phyloP scores from a whole-genome alignment of 2,888 invertebrate genomes.

The Seladonia tumulorum region DNA sequence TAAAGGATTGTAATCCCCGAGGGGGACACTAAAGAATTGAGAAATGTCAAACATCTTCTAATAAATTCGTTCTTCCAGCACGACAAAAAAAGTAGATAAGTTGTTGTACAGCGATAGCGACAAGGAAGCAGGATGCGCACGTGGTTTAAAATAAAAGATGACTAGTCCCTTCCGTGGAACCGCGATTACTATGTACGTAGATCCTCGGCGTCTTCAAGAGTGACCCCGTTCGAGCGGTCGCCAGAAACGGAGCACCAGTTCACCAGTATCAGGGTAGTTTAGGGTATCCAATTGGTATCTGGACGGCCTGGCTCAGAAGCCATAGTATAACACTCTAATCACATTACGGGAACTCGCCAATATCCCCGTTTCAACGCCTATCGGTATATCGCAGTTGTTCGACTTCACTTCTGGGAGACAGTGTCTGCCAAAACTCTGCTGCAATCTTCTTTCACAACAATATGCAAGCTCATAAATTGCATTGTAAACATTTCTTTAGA shows the following conservation, averaged over 20 bases:
- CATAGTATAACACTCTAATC: conserved; percentile 73
- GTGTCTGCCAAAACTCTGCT: background rate
- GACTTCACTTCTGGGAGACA: background rate
- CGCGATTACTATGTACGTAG: background rate
- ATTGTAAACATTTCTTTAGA: background rate
- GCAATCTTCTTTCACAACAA: background rate
- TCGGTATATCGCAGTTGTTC: conserved; percentile 43
- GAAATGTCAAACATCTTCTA: too few species aligned
- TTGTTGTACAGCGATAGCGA: too few species aligned
- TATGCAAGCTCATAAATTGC: background rate
- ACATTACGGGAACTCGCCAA: conserved; percentile 69
- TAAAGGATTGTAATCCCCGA: too few species aligned
- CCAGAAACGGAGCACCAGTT: conserved; percentile 38
- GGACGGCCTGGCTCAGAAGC: conserved; percentile 75
- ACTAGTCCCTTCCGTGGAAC: background rate
- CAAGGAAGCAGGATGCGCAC: too few species aligned
- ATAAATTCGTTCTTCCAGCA: too few species aligned
- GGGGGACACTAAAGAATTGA: too few species aligned
- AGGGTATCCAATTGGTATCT: conserved; percentile 71
- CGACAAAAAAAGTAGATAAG: too few species aligned
- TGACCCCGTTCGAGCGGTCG: conserved; percentile 19
- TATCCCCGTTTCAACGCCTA: conserved; percentile 68
- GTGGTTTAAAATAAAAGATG: background rate
- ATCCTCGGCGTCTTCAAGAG: background rate
- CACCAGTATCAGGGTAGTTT: conserved; percentile 69